Conservation (phyloP, 2,113 vertebrate species). For the Neodontobutis hainanensis region DNA sequence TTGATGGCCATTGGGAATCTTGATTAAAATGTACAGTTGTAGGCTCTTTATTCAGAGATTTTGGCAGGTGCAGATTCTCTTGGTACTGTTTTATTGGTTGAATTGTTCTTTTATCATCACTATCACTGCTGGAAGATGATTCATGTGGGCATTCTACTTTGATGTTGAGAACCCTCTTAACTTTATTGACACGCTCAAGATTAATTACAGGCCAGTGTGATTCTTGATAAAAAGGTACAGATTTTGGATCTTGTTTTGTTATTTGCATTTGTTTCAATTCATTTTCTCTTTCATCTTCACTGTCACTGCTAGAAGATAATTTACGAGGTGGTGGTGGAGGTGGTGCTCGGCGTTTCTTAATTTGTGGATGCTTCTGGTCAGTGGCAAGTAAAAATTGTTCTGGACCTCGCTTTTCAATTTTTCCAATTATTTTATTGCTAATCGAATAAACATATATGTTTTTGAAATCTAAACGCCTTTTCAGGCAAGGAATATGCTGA, state of each 20-base stretch:
- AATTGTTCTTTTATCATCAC: not conserved
- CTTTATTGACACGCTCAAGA: no score
- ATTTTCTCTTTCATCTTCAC: slow-evolving; percentile 3
- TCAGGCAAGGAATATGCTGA: slow-evolving; percentile 2
- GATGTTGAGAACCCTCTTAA: no score
- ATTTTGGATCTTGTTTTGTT: no score
- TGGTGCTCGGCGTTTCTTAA: not conserved
- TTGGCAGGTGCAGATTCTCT: not conserved
- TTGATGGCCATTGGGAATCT: not conserved
- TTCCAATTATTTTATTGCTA: not conserved
- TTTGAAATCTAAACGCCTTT: slow-evolving; percentile 21
- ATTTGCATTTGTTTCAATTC: no score
- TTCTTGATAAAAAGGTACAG: no score
- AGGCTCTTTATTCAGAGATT: not conserved
- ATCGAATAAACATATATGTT: not conserved
- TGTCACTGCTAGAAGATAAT: slow-evolving; percentile 12
- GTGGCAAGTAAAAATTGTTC: not conserved
- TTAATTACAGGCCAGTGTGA: no score
- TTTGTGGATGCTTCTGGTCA: not conserved
- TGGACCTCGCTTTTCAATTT: not conserved
- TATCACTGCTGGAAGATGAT: slow-evolving; percentile 36
- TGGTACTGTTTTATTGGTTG: not conserved
- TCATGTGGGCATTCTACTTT: not conserved
- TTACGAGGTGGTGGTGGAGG: not conserved
- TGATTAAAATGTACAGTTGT: not conserved